Evolutionary conservation across 2,113 vertebrate species (phyloP), one percentile per base, ranked within the genome.

Genomic region (Tragulus kanchil): DNA sequence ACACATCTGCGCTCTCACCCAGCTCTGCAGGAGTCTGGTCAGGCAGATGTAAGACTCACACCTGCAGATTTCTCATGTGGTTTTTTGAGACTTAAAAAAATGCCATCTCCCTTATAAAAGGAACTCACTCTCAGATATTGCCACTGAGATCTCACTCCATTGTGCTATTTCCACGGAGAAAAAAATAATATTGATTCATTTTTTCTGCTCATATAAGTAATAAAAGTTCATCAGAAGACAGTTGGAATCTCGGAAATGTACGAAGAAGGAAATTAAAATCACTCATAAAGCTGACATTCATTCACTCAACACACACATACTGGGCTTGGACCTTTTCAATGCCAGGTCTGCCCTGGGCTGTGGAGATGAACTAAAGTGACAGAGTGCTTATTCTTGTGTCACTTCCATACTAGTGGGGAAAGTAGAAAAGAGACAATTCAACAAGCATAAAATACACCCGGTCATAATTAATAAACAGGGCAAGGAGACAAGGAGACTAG

Each of bases 61-160:
- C 28, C 11, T 69, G 11, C 15, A 3, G 59, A 82, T 61, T 85
- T 65, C 73, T 61, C 58, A 3, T 15, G 31, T 61, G 13, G 36
- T 36, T 77, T 31, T 78, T 31, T 64, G 28, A 94, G 84, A 89
- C 61, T 73, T 81, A 52, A 65, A 71, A 88, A 61, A 91, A 95
- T 50, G 45, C 62, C 52, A 42, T 15, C 65, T 71, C 79, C 61
- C 54, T 58, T 59, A 71, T 31, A 65, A 93, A 93, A 52, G 61
- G 71, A 92, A 1, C 36, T 85, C 50, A 71, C 77, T 67, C 36
- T 81, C 26, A 81, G 59, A 67, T 48, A 52, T 65, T 85, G 21
- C 31, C 26, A 59, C 48, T 31, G 85, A 85, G 42, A 59, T 83
- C 59, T 78, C 61, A 77, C 78, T 83, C 48, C 36, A 28, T 17